Conservation (phyloP, 2,113 vertebrate genomes). For the Hiodon tergisus region DNA sequence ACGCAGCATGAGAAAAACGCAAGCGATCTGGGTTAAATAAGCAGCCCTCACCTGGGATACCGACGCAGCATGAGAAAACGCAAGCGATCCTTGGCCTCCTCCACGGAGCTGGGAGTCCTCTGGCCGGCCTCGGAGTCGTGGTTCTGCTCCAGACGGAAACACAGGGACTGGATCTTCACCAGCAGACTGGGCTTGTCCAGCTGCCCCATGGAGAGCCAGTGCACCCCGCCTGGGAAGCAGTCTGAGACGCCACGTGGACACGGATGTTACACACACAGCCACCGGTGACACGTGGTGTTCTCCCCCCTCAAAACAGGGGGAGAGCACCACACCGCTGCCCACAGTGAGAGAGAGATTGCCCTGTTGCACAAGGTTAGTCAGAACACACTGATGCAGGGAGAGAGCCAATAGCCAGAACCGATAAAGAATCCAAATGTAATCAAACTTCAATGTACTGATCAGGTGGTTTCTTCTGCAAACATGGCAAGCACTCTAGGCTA, state of each 20-base stretch:
- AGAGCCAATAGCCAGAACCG: background rate
- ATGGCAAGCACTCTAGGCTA: background rate
- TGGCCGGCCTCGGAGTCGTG: slow-evolving; percentile 64
- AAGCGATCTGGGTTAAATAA: too few species aligned
- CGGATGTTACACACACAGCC: background rate
- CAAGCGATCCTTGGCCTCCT: slow-evolving; percentile 90
- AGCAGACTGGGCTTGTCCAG: slow-evolving; percentile 85
- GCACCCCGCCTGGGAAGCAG: slow-evolving; percentile 84
- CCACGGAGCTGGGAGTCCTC: slow-evolving; percentile 76
- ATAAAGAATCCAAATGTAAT: background rate
- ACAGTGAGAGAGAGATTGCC: background rate
- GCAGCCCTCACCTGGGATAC: slow-evolving; percentile 67
- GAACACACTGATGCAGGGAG: background rate
- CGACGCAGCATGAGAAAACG: slow-evolving; percentile 78
- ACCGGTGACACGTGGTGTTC: too few species aligned
- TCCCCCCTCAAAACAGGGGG: background rate
- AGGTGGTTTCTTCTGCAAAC: too few species aligned
- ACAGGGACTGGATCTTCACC: slow-evolving; percentile 88
- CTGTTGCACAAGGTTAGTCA: background rate
- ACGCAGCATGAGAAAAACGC: too few species aligned
- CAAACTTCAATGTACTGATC: too few species aligned
- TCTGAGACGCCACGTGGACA: slow-evolving; percentile 47
- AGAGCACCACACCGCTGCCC: too few species aligned
- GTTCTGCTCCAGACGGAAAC: slow-evolving; percentile 76
- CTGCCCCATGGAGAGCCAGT: slow-evolving; percentile 91